Evolutionary conservation across 2,797 vertebrate genomes (phyloP).

Genomic region (Lutjanus campechanus): DNA sequence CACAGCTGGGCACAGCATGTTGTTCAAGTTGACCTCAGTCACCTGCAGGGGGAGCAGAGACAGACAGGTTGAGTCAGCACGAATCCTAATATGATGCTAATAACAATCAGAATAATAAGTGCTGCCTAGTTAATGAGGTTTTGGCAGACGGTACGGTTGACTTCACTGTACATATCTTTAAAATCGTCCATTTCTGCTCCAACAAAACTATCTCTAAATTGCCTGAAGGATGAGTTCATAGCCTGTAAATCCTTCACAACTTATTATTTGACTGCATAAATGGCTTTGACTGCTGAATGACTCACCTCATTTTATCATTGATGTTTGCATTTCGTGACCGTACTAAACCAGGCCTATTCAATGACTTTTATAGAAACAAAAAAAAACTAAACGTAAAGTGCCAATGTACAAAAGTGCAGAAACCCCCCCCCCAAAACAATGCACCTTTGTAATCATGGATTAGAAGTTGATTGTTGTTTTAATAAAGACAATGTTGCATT

Average conservation of each 20-base stretch:
- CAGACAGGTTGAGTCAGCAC: slow-evolving; percentile 11
- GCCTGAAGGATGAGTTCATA: slow-evolving; percentile 20
- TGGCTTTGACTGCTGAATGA: slow-evolving; percentile 16
- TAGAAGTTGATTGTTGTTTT: no score
- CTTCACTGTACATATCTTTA: slow-evolving; percentile 30
- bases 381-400: no score
- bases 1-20: slow-evolving; percentile 98
- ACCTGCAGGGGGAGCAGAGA: slow-evolving; percentile 80
- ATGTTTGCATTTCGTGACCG: neutral
- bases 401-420: no score
- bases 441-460: neutral
- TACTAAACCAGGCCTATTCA: neutral
- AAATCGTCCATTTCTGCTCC: slow-evolving; percentile 42
- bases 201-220: slow-evolving; percentile 7
- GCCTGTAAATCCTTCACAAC: slow-evolving; percentile 15
- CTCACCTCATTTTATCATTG: slow-evolving; percentile 17
- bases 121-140: slow-evolving; percentile 29
- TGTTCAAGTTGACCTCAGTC: slow-evolving; percentile 99
- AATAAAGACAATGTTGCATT: no score
- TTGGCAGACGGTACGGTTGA: slow-evolving; percentile 15
- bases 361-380: no score
- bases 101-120: neutral
- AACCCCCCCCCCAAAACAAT: neutral
- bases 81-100: neutral
- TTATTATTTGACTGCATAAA: slow-evolving; percentile 20